Base-by-base conservation (phyloP, 35 echinoderm and acorn worm genomes). In the Patiria miniata region DNA sequence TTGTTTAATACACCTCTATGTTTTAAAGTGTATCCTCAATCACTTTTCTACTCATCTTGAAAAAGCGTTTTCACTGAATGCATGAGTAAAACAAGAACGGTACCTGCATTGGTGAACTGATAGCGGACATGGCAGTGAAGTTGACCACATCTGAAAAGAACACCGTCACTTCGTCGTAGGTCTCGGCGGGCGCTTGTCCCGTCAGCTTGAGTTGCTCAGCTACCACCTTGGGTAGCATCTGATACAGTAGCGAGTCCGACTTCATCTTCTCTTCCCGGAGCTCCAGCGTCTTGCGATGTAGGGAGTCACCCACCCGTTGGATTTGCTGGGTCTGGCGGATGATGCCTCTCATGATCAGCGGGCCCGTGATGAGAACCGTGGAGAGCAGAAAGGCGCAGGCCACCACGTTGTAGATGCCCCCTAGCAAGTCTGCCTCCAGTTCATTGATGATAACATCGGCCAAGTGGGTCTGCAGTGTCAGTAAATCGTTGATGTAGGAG, bases 141-240 rank as follows among this genome's bases (percentile, higher is more conserved):
- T 93, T 89, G 8, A 88, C 91, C 19, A 93, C 69, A 61, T 89
- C 91, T 2, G 91, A 93, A 37, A 93, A 89, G 37, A 93, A 88
- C 39, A 93, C 88, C 3, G 91, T 93, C 14, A 87, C 91, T 14
- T 93, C 79, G 2, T 93, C 86, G 33, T 78, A 93, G 9, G 86
- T 65, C 52, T 93, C 91, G 0, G 91, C 91, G 8, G 79, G 12
- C 21, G 81, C 79, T 10, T 77, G 47, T 39, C 91, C 58, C 0
- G 58, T 73, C 5, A 36, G 37, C 39, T 93, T 93, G 34, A 93
- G 56, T 10, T 65, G 36, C 39, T 84, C 79, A 21, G 86, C 86
- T 32, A 89, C 59, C 34, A 55, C 68, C 12, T 52, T n/a, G 5
- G 91, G 91, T n/a, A 93, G 59, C 91, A 93, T 93, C 37, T 89